These are phyloP conservation scores for Nixonia krombeini DNA, from an alignment of 1,140 invertebrate genomes.

Conservation along the genomic window DNA sequence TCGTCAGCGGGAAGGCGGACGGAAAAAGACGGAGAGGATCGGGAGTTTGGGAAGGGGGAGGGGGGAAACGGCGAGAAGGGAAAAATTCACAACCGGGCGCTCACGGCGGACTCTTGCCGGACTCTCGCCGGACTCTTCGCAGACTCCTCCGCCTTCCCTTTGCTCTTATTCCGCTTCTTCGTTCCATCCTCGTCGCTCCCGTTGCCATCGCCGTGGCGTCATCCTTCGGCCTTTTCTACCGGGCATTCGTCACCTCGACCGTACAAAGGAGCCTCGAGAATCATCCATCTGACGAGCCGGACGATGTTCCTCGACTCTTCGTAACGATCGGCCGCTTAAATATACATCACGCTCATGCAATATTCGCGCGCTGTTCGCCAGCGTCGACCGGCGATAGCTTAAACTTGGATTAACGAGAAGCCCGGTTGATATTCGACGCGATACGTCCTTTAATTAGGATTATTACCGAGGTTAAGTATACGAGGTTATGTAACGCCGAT, in stretches of 20 bases:
- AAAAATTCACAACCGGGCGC: too few relatives aligned
- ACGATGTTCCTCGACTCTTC: slow-evolving; percentile 13
- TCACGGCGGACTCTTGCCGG: slow-evolving; percentile 1
- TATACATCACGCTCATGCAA: not conserved
- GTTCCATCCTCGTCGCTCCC: slow-evolving; percentile 6
- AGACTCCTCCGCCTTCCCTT: too few relatives aligned
- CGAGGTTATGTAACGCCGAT: too few relatives aligned
- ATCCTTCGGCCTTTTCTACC: slow-evolving; percentile 20
- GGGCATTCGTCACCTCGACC: slow-evolving; percentile 40
- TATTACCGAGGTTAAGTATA: too few relatives aligned
- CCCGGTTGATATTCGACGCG: too few relatives aligned
- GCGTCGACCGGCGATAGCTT: not conserved
- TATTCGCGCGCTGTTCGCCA: not conserved
- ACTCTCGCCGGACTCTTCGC: too few relatives aligned
- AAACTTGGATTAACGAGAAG: too few relatives aligned
- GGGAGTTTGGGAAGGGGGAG: slow-evolving; percentile 50
- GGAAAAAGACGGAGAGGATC: slow-evolving; percentile 37
- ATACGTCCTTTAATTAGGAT: too few relatives aligned
- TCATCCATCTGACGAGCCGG: slow-evolving; percentile 48
- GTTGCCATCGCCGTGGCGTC: too few relatives aligned
- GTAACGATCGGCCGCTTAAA: slow-evolving; percentile 12
- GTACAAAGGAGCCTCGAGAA: slow-evolving; percentile 41
- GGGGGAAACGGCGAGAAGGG: not conserved
- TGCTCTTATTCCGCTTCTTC: slow-evolving; percentile 47
- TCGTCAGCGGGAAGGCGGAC: slow-evolving; percentile 27